Base-by-base conservation (phyloP, 2,113 vertebrate genomes). In the Gyps fulvus region DNA sequence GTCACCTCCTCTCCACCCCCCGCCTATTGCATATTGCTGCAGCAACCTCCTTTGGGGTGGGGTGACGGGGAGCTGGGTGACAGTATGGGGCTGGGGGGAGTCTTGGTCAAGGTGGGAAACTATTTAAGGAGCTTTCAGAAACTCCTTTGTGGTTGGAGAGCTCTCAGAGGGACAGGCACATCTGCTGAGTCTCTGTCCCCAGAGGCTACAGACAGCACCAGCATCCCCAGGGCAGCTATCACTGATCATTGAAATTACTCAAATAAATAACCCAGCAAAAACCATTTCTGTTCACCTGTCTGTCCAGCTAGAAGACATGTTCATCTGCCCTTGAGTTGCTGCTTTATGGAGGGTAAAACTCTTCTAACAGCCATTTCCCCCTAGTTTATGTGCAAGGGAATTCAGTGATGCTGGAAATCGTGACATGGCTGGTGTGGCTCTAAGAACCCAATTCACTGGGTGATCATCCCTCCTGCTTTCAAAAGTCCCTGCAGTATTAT, bases 361-460 rank as follows among this genome's bases (percentile, higher is more conserved):
- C 26, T 73, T 77, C 32, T 12, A 54, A 27, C 6, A 73, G 38
- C 19, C 11, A 1, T 34, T 86, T 70, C 11, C 27, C n/a, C 29
- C 8, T 69, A 14, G 3, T 70, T 92, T 73, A 62, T 49, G 13
- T 1, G 3, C 50, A 49, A 69, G 45, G 25, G n/a, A 29, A 3
- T 82, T 74, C n/a, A 73, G 21, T 7, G 57, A 19, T 63, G 55
- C 31, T 90, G 72, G 65, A 67, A 83, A 34, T 38, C 0, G 0
- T 54, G 67, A 42, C 22, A 42, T 2, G 55, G 50, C 7, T 1
- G 1, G 15, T 52, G 25, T 2, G 0, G 16, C 26, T 81, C 5
- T 61, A 40, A 42, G 81, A 61, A 62, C 6, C 43, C 2, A 1
- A 6, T 38, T 79, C 65, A 23, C 13, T 0, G 2, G 10, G 29